Evolutionary conservation across 2,797 vertebrate genomes (phyloP).

Genomic region (Liasis olivaceus): DNA sequence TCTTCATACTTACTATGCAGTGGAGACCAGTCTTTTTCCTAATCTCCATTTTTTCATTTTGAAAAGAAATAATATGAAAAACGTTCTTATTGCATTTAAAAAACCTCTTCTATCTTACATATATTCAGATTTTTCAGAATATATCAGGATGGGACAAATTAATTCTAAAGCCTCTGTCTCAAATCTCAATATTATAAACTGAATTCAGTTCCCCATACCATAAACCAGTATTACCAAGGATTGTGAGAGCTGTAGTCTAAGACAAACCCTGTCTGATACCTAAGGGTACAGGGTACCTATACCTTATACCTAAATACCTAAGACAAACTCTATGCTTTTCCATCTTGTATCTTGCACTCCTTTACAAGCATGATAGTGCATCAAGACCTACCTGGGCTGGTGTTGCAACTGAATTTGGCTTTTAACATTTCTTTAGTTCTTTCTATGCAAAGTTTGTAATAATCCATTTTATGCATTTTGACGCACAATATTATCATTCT

Average conservation of each 20-base stretch:
- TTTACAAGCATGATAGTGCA: neutral
- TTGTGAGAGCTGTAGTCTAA: neutral
- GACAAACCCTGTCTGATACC: neutral
- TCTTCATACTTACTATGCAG: conserved; percentile 42
- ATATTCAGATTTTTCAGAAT: neutral
- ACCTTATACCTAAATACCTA: neutral
- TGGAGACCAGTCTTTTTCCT: conserved; percentile 25
- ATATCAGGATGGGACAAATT: neutral
- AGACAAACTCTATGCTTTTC: neutral
- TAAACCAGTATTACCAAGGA: neutral
- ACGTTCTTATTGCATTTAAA: neutral
- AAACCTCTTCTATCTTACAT: neutral
- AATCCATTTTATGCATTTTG: neutral
- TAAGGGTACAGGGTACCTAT: neutral
- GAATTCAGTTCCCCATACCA: neutral
- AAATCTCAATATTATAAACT: neutral
- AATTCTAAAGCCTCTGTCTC: neutral
- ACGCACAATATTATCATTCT: neutral
- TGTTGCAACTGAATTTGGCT: too few relatives aligned
- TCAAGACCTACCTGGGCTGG: neutral
- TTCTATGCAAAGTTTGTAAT: neutral
- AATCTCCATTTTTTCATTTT: conserved; percentile 15
- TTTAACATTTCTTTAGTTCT: neutral
- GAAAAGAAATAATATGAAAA: conserved; percentile 1
- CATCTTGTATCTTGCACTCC: neutral